These are phyloP conservation scores for Potamilus streckersoni DNA, from an alignment of 1,140 invertebrate species.

Conservation along the genomic window DNA sequence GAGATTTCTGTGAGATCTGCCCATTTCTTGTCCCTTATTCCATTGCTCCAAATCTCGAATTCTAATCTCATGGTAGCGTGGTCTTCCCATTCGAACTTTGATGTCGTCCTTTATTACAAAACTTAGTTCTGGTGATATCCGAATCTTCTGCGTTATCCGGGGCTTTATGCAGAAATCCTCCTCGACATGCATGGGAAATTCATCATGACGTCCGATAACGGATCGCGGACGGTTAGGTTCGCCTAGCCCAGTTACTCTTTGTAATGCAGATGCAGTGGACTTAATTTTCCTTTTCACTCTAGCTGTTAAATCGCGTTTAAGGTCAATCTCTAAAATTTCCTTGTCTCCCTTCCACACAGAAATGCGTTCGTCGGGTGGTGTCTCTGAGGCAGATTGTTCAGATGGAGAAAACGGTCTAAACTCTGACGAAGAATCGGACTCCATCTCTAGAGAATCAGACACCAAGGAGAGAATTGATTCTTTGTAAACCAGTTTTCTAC, in stretches of 20 bases:
- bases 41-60: slow-evolving; percentile 44
- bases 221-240: slow-evolving; percentile 39
- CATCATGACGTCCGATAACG: slow-evolving; percentile 31
- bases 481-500: neutral
- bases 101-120: slow-evolving; percentile 53
- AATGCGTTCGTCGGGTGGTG: slow-evolving; percentile 23
- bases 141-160: slow-evolving; percentile 48
- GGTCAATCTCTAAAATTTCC: slow-evolving; percentile 52
- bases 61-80: slow-evolving; percentile 55
- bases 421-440: slow-evolving; percentile 17
- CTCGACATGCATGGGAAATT: slow-evolving; percentile 44
- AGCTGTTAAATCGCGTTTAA: slow-evolving; percentile 46
- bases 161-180: slow-evolving; percentile 41
- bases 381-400: slow-evolving; percentile 4
- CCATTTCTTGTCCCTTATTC: slow-evolving; percentile 45
- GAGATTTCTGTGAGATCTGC: slow-evolving; percentile 49
- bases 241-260: slow-evolving; percentile 48
- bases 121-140: slow-evolving; percentile 56
- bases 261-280: slow-evolving; percentile 41
- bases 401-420: slow-evolving; percentile 17
- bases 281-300: slow-evolving; percentile 46
- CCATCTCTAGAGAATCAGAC: neutral
- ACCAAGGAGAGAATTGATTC: neutral
- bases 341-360: slow-evolving; percentile 50
- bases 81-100: slow-evolving; percentile 54